Percentiles rank a stretch among this genome's conserved stretches.
Conservation (phyloP, 2,797 vertebrate genomes). For the Fundulus diaphanus region DNA sequence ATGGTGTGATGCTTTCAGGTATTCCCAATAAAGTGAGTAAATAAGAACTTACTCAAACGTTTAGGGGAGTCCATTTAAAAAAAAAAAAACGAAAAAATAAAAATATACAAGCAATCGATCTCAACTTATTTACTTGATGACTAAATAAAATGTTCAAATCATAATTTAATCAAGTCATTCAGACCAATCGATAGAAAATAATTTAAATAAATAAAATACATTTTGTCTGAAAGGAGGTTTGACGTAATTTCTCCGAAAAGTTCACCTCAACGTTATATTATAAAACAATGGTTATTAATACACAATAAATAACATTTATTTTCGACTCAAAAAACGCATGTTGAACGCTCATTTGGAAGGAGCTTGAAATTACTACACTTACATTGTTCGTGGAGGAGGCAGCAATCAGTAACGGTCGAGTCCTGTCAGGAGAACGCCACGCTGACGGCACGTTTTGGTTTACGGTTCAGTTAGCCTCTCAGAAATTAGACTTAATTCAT, state of each 20-base stretch:
- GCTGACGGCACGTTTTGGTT: slow-evolving; percentile 41
- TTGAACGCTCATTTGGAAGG: not conserved
- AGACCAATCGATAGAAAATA: not conserved
- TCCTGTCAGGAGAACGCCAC: slow-evolving; percentile 13
- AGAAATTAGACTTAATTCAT: not conserved
- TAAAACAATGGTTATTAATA: not conserved
- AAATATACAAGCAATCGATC: not conserved
- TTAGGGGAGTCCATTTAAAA: not conserved
- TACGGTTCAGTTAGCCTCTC: not conserved
- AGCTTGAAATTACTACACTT: rapidly evolving
- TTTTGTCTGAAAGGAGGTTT: not conserved
- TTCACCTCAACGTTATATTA: not conserved
- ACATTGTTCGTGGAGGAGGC: slow-evolving; percentile 13
- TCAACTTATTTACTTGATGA: not conserved
- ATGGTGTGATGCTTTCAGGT: slow-evolving; percentile 11
- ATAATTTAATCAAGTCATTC: not conserved
- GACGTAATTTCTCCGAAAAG: not conserved
- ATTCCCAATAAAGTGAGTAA: not conserved
- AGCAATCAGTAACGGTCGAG: not conserved
- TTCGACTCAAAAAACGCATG: not conserved
- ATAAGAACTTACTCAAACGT: rapidly evolving
- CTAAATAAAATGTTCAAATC: not conserved
- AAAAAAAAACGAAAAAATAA: too few species aligned
- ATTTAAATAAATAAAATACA: not conserved
- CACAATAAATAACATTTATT: not conserved